Conservation (phyloP, 2,797 vertebrate genomes). For the Lithobates pipiens region DNA sequence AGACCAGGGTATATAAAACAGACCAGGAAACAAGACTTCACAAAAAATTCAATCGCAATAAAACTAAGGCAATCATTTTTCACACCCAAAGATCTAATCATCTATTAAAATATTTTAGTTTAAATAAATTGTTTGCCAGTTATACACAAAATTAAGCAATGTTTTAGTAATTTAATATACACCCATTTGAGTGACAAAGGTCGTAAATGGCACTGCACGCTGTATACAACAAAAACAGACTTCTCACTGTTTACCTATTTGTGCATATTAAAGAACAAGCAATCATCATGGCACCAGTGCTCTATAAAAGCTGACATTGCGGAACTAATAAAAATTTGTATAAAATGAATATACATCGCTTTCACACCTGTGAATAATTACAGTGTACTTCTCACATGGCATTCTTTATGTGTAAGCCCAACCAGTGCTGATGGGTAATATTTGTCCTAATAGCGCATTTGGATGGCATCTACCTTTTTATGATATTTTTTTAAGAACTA, state of each 20-base stretch:
- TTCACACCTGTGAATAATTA: slow-evolving; percentile 5
- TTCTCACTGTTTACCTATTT: neutral
- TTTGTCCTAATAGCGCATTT: neutral
- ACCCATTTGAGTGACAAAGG: too few relatives aligned
- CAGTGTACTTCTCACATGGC: neutral
- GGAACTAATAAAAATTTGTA: neutral
- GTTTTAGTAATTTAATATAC: too few relatives aligned
- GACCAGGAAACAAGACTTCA: too few relatives aligned
- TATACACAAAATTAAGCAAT: too few relatives aligned
- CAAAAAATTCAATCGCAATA: too few relatives aligned
- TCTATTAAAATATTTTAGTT: too few relatives aligned
- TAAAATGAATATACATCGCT: neutral
- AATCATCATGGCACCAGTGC: neutral
- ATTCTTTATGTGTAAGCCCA: neutral
- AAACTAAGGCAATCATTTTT: too few relatives aligned
- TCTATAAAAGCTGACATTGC: neutral
- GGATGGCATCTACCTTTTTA: neutral
- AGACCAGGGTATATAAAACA: too few relatives aligned
- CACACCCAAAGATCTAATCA: too few relatives aligned
- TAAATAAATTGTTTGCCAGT: too few relatives aligned
- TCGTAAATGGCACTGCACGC: too few relatives aligned
- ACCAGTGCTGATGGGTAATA: neutral
- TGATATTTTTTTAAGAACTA: neutral
- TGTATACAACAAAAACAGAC: too few relatives aligned
- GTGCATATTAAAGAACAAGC: neutral